A percentile compares a stretch with the other conserved stretches of the same genome.
Evolutionary conservation across 2,888 invertebrate species (phyloP).

Genomic region (Caenorhabditis sp.): DNA sequence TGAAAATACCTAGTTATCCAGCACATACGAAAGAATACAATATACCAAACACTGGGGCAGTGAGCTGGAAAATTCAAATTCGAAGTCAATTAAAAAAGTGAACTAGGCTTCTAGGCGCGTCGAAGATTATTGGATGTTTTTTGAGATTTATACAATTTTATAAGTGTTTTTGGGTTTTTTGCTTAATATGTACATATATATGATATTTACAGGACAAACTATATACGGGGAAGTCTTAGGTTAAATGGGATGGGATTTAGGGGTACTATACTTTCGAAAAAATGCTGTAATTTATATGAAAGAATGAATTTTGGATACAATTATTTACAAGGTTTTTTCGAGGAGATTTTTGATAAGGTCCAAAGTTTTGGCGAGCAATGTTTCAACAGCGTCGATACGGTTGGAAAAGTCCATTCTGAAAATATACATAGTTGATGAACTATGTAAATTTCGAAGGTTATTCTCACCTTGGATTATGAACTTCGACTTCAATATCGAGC

Average conservation of each 20-base stretch:
- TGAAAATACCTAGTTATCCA: not conserved
- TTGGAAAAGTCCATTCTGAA: not conserved
- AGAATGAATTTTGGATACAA: not conserved
- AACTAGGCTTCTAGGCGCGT: not conserved
- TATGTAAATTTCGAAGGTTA: not conserved
- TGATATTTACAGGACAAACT: not conserved
- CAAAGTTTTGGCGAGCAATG: not conserved
- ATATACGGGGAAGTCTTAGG: not conserved
- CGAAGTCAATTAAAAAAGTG: not conserved
- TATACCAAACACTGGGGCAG: not conserved
- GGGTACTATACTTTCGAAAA: not conserved
- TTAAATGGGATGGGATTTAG: too few relatives aligned
- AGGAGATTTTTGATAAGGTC: not conserved
- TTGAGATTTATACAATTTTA: slow-evolving; percentile 3
- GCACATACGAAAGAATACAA: slow-evolving; percentile 1
- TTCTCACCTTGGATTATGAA: slow-evolving; percentile 36
- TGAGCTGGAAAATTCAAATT: not conserved
- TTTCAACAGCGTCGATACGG: not conserved
- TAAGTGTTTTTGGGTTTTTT: slow-evolving; percentile 1
- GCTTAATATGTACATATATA: not conserved
- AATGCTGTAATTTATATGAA: not conserved
- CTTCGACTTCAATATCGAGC: slow-evolving; percentile 25
- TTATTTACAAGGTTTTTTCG: not conserved
- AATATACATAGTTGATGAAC: not conserved
- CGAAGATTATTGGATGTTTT: not conserved